phyloP scores from a whole-genome alignment of 2,888 invertebrate genomes.

The Myopa testacea region DNA sequence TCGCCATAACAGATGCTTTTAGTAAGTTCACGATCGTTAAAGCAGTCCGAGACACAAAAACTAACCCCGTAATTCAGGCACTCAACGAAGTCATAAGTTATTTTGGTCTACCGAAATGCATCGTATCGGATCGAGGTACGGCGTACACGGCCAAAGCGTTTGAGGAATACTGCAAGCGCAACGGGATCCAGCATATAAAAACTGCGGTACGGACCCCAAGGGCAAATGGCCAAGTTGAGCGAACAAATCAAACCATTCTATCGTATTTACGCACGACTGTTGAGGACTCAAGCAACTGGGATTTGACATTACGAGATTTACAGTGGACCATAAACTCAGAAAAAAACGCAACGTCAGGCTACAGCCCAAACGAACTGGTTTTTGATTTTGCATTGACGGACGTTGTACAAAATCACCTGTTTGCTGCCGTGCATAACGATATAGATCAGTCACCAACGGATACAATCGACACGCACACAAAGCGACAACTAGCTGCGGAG shows the following conservation, averaged over 20 bases:
- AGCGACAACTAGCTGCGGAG: constrained; percentile 32
- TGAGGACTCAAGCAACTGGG: constrained; percentile 42
- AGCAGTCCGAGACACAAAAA: constrained; percentile 35
- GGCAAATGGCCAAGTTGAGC: constrained; percentile 48
- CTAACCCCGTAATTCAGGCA: neutral
- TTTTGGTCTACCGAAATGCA: constrained; percentile 6
- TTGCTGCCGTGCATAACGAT: constrained; percentile 19
- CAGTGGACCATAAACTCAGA: constrained; percentile 45
- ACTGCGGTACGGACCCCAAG: constrained; percentile 50
- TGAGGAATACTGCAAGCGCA: constrained; percentile 14
- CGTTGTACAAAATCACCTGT: constrained; percentile 27
- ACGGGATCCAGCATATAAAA: constrained; percentile 42
- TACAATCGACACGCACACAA: constrained; percentile 5
- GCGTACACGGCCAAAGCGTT: neutral
- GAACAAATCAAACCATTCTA: constrained; percentile 32
- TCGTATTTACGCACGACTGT: constrained; percentile 48
- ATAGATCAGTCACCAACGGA: neutral
- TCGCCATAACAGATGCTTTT: constrained; percentile 41
- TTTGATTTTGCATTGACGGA: constrained; percentile 44
- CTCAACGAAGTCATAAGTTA: constrained; percentile 2
- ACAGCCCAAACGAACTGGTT: constrained; percentile 47
- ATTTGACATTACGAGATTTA: constrained; percentile 39
- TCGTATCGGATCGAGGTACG: neutral
- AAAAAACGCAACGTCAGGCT: constrained; percentile 40
- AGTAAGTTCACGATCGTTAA: constrained; percentile 42